Base-by-base conservation (phyloP, 2,797 vertebrate genomes). In the Ataeniobius toweri region DNA sequence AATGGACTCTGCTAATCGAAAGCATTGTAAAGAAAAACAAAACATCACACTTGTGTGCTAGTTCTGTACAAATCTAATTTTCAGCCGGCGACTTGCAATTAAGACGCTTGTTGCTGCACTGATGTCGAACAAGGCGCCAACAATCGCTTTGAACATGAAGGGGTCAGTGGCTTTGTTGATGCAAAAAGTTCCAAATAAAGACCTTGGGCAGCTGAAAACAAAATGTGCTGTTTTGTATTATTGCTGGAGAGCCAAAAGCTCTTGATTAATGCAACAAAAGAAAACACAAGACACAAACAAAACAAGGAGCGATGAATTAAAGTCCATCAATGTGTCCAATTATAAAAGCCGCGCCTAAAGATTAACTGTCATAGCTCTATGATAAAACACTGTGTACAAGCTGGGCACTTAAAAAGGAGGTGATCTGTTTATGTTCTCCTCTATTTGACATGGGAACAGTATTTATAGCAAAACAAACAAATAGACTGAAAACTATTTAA, bases 381-480 rank as follows among this genome's bases (percentile, higher is more conserved):
- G 67, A 76, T 80, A 69, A 83, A 72, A 44, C 22, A 51, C 84
- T 79, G 75, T 68, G 18, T 74, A 26, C 5, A 36, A 73, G 22
- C n/a, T 80, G 74, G 88, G 77, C n/a, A 80, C 13, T 13, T 22
- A 71, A 96, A 85, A 92, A 94, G 59, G 95, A 96, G 85, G 91
- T 93, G 26, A 51, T 51, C 41, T 48, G 24, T 70, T 68, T 44
- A 14, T 70, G 44, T n/a, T 14, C 65, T 44, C 22, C 65, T 68
- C 48, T 70, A 70, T 70, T 70, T 70, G 24, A 36, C 24, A 28
- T 1, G 4, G 36, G 63, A 67, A 5, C 10, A 13, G 20, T 73
- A n/a, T 56, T 53, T 41, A 39, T 55, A 31, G 48, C 16, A 5
- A 56, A 86, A 74, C 26, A 61, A 26, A 51, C 9, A 46, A 61